These are phyloP conservation scores for Psilanteris sp. DNA, from an alignment of 1,140 invertebrate genomes.

Conservation along the genomic window DNA sequence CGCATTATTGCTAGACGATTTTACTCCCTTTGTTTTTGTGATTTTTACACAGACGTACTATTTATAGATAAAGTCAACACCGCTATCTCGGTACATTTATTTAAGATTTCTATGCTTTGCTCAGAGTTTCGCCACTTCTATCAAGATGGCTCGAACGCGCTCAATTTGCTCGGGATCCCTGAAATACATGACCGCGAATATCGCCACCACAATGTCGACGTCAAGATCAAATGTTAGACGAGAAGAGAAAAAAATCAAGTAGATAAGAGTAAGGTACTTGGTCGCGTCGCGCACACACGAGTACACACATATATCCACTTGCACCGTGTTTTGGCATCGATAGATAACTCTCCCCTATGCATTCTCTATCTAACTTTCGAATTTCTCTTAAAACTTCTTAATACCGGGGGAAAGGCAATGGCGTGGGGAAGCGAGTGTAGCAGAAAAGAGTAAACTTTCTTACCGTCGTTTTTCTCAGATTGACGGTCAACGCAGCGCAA, in stretches of 20 bases:
- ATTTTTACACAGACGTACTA: slow-evolving; percentile 24
- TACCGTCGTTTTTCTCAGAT: slow-evolving; percentile 72
- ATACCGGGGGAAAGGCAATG: slow-evolving; percentile 30
- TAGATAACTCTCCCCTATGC: slow-evolving; percentile 76
- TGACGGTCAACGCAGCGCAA: slow-evolving; percentile 75
- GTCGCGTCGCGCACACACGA: slow-evolving; percentile 20
- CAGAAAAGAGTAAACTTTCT: slow-evolving; percentile 72
- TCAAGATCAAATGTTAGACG: slow-evolving; percentile 51
- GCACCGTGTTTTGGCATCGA: slow-evolving; percentile 64
- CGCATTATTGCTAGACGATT: slow-evolving; percentile 31
- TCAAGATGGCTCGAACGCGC: slow-evolving; percentile 63
- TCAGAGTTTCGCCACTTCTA: slow-evolving; percentile 59
- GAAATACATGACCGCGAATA: slow-evolving; percentile 64
- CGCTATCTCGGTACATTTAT: slow-evolving; percentile 57
- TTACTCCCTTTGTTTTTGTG: slow-evolving; percentile 12
- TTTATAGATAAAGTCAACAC: slow-evolving; percentile 62
- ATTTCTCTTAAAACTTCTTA: slow-evolving; percentile 76
- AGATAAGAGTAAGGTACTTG: slow-evolving; percentile 51
- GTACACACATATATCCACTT: slow-evolving; percentile 54
- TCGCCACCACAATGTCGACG: slow-evolving; percentile 46
- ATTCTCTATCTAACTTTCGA: slow-evolving; percentile 78
- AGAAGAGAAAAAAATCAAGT: slow-evolving; percentile 65
- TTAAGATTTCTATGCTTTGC: slow-evolving; percentile 58
- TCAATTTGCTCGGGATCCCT: slow-evolving; percentile 57
- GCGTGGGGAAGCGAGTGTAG: slow-evolving; percentile 31